Base-by-base conservation (phyloP, 2,797 vertebrate genomes). In the Cichlasoma orientale region DNA sequence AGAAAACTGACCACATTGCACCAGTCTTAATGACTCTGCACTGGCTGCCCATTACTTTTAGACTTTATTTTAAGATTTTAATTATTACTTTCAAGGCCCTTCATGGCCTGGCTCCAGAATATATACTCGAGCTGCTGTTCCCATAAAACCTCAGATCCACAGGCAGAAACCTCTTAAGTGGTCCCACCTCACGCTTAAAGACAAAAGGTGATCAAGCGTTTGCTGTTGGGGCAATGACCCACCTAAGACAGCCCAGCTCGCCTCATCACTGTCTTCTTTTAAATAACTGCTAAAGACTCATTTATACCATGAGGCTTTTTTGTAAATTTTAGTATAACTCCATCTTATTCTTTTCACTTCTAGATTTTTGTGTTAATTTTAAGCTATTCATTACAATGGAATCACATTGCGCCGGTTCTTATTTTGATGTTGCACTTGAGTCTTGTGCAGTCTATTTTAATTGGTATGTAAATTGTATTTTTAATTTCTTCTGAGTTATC, bases 271-370 rank as follows among this genome's bases (percentile, higher is more conserved):
- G 33, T 12, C 11, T 4, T 38, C 11, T 38, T 38, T 38, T 44
- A 63, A 44, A 44, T 63, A 38, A 63, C 21, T 2, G 8, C 59
- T 63, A 25, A 63, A 44, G 38, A 44, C 59, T 63, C 2, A 0
- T 23, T 25, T 21, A 25, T 0, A 63, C 16, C 3, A 1, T 63
- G 13, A 18, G 58, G 58, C 13, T 13, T 2, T 8, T 33, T 33
- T 33, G 21, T 23, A 61, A 61, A 10, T 38, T 10, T 10, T 41
- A 7, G 13, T 25, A 38, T 33, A 63, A 41, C 8, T 25, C 38
- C 11, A 23, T 27, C 38, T 63, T 0, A 7, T 0, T 44, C 8
- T 19, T 63, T 63, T 18, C 41, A 18, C 59, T 25, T 63, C 38
- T 27, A 63, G 21, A 44, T 44, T 44, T 8, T 38, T 27, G 14